These are phyloP conservation scores for Nomada goodeniana DNA, from an alignment of 2,888 invertebrate genomes.

Conservation along the genomic window DNA sequence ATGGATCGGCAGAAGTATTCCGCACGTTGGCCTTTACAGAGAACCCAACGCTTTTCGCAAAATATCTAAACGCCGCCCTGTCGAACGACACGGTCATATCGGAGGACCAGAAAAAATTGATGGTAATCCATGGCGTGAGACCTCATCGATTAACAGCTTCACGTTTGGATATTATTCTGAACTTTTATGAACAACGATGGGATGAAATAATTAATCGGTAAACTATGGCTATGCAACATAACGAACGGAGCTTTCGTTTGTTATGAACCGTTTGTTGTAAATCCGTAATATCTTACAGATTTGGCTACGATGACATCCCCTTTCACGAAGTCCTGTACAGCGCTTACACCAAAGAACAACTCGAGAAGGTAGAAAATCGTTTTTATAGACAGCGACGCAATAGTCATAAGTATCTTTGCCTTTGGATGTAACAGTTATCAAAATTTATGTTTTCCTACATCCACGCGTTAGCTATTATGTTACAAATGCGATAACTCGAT, in stretches of 20 bases:
- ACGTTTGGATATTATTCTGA: not conserved
- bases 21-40: conserved; percentile 77
- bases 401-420: too few species aligned
- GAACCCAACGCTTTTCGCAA: conserved; percentile 83
- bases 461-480: too few species aligned
- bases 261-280: too few species aligned
- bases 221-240: not conserved
- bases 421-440: too few species aligned
- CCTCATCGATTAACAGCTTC: not conserved
- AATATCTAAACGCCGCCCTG: conserved; percentile 52
- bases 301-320: too few species aligned
- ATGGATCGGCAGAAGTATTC: conserved; percentile 68
- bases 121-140: not conserved
- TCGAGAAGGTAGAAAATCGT: conserved; percentile 18
- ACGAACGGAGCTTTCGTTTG: not conserved
- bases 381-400: not conserved
- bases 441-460: too few species aligned
- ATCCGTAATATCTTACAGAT: conserved; percentile 13
- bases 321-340: not conserved
- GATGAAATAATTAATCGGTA: conserved; percentile 21
- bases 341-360: conserved; percentile 16
- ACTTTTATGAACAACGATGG: conserved; percentile 27
- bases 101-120: not conserved
- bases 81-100: conserved; percentile 1
- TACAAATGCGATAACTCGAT: too few species aligned